These are phyloP conservation scores for Hyperopisus bebe DNA, from an alignment of 2,113 vertebrate species.

Conservation along the genomic window DNA sequence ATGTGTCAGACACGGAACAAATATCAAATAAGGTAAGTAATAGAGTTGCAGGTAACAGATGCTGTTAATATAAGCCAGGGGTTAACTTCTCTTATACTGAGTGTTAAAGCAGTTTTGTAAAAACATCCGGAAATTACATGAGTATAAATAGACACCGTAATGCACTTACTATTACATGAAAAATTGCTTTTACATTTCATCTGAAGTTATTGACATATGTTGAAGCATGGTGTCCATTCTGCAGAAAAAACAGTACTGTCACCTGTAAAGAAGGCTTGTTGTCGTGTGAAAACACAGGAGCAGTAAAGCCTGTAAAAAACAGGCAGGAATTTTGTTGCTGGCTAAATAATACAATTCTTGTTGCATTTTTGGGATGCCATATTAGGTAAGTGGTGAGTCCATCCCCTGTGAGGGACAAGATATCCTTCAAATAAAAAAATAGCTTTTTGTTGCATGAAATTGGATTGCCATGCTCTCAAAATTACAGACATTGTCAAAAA, in stretches of 20 bases:
- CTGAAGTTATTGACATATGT: background rate
- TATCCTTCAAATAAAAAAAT: background rate
- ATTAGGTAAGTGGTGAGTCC: background rate
- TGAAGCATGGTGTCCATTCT: background rate
- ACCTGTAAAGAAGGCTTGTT: background rate
- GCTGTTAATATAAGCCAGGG: background rate
- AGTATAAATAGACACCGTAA: background rate
- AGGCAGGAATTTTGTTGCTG: background rate
- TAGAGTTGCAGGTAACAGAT: background rate
- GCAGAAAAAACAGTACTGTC: background rate
- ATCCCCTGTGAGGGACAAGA: conserved; percentile 1
- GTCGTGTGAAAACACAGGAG: background rate
- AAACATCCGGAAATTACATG: background rate
- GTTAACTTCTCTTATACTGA: background rate
- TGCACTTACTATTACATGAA: background rate
- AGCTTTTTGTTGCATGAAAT: conserved; percentile 12
- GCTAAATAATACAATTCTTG: background rate
- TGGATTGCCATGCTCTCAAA: conserved; percentile 13
- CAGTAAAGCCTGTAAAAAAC: background rate
- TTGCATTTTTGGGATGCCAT: background rate
- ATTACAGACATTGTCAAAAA: conserved; percentile 15
- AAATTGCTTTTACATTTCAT: background rate
- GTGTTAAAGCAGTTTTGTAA: background rate
- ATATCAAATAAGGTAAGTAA: background rate
- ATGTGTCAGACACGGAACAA: background rate